Evolutionary conservation across 92 coral and sea anemone genomes (phyloP).

Genomic region (Phymanthus crucifer): DNA sequence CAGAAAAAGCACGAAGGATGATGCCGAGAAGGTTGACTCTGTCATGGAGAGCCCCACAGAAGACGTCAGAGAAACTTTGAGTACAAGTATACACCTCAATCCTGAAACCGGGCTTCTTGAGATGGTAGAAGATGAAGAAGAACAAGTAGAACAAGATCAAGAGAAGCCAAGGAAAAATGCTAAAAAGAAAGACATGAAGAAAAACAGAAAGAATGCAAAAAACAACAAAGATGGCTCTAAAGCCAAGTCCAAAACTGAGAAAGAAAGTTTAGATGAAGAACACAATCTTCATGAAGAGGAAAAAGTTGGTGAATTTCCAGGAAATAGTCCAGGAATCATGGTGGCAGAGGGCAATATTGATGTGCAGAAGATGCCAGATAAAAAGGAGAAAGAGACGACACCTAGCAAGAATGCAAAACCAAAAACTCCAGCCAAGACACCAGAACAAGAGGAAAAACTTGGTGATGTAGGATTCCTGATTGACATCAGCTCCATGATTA

Average conservation of each 20-base stretch:
- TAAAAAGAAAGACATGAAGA: slow-evolving; percentile 15
- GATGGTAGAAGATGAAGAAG: slow-evolving; percentile 10
- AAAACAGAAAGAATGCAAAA: slow-evolving; percentile 8
- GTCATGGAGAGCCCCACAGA: neutral
- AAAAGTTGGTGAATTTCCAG: slow-evolving; percentile 1
- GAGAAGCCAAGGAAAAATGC: neutral
- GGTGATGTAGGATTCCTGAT: slow-evolving; percentile 84
- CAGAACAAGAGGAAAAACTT: slow-evolving; percentile 58
- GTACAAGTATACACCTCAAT: neutral
- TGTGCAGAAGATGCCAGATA: neutral
- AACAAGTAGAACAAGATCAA: neutral
- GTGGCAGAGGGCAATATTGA: neutral
- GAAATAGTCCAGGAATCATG: neutral
- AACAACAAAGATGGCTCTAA: neutral
- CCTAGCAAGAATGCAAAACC: slow-evolving; percentile 12
- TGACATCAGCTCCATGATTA: slow-evolving; percentile 75
- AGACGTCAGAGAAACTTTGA: neutral
- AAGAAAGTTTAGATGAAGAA: neutral
- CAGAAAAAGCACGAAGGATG: neutral
- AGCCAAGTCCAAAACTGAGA: neutral
- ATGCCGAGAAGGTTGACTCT: neutral
- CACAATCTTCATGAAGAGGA: neutral
- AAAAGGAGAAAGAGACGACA: neutral
- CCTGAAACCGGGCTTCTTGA: slow-evolving; percentile 28
- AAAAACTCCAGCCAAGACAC: neutral